Conservation (phyloP, 2,888 invertebrate species). For the Morpho deidamia region DNA sequence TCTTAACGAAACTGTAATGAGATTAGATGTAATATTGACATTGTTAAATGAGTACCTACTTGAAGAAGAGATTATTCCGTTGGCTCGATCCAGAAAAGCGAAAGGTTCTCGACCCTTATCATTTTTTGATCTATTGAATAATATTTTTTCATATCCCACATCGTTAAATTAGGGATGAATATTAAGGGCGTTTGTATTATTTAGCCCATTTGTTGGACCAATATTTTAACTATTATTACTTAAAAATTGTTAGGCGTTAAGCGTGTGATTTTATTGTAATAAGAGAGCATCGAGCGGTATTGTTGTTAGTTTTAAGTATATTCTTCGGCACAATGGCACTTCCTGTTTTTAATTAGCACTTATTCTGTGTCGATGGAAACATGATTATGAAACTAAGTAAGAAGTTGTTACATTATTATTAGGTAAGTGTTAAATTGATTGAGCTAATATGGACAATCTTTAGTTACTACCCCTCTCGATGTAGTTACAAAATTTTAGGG, state of each 20-base stretch:
- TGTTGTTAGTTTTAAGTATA: slow-evolving; percentile 76
- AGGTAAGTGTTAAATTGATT: slow-evolving; percentile 78
- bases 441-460: slow-evolving; percentile 76
- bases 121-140: slow-evolving; percentile 77
- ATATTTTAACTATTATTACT: slow-evolving; percentile 79
- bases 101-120: slow-evolving; percentile 73
- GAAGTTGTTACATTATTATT: slow-evolving; percentile 78
- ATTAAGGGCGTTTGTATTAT: slow-evolving; percentile 79
- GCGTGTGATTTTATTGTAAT: slow-evolving; percentile 78
- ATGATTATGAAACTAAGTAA: slow-evolving; percentile 74
- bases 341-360: slow-evolving; percentile 79
- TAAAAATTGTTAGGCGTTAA: slow-evolving; percentile 79
- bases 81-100: slow-evolving; percentile 60
- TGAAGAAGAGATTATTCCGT: slow-evolving; percentile 72
- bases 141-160: slow-evolving; percentile 78
- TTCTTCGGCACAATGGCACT: slow-evolving; percentile 78
- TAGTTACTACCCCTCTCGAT: slow-evolving; percentile 71
- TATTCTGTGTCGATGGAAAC: slow-evolving; percentile 78
- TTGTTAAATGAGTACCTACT: slow-evolving; percentile 75
- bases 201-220: slow-evolving; percentile 80
- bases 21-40: slow-evolving; percentile 77
- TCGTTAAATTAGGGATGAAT: slow-evolving; percentile 78
- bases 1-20: slow-evolving; percentile 74
- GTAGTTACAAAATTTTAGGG: slow-evolving; percentile 73
- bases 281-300: slow-evolving; percentile 76